phyloP scores from a whole-genome alignment of 2,888 invertebrate species.

The Pterobdella sp. region DNA sequence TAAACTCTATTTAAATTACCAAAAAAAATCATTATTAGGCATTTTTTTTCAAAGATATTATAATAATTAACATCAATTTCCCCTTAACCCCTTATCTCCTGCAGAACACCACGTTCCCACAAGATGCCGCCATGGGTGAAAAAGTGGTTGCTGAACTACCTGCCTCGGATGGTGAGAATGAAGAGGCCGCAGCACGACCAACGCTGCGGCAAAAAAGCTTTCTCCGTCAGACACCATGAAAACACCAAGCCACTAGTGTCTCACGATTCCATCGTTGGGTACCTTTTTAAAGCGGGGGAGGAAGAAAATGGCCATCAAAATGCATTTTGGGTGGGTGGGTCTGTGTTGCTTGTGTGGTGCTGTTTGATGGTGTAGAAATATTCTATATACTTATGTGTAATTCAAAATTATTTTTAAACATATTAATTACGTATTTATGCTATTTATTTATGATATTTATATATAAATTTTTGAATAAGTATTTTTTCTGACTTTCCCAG shows the following conservation, averaged over 20 bases:
- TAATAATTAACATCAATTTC: not conserved
- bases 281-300: not conserved
- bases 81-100: too few relatives aligned
- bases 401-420: too few relatives aligned
- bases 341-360: not conserved
- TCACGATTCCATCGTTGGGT: not conserved
- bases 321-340: not conserved
- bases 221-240: constrained; percentile 23
- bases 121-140: constrained; percentile 97
- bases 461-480: too few relatives aligned
- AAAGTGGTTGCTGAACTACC: constrained; percentile 83
- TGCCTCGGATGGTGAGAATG: constrained; percentile 87
- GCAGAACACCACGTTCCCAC: constrained; percentile 83
- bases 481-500: not conserved
- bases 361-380: too few relatives aligned
- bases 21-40: too few relatives aligned
- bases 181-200: constrained; percentile 63
- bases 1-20: too few relatives aligned
- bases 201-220: constrained; percentile 27
- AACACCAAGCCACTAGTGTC: not conserved
- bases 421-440: too few relatives aligned
- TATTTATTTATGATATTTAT: too few relatives aligned
- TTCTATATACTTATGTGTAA: too few relatives aligned
- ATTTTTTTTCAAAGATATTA: not conserved
- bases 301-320: not conserved